Base-by-base conservation (phyloP, 1,140 invertebrate genomes). In the Sarcophaga peregrina region DNA sequence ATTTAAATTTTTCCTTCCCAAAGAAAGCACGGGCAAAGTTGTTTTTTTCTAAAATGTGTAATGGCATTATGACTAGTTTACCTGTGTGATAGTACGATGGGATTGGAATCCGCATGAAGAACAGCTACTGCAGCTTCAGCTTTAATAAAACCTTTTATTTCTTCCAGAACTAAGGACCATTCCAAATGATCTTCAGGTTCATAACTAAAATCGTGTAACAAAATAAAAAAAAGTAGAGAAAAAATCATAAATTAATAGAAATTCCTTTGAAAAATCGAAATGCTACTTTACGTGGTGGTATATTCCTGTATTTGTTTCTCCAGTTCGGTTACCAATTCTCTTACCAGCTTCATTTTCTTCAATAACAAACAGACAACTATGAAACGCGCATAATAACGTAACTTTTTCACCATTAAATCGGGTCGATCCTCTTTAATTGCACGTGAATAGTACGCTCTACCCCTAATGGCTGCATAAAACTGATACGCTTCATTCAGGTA, bases 341-440 rank as follows among this genome's bases (percentile, higher is more conserved):
- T 93, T 68, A 99, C 97, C 84, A 98, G 92, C 91, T 98, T 98
- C 94, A 98, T 97, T 90, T 97, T 97, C 91, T 98, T 98, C 74
- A 98, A 92, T 86, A 99, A 92, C 84, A 99, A 93, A 91, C 97
- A 98, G 15, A 99, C 98, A 45, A 99, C 97, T 87, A 99, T 99
- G 91, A 98, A 99, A 80, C 98, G 93, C 25, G 98, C 98, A 91
- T 98, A 99, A 89, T 98, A 99, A 78, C 98, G 93, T 25, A 99
- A 91, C 91, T 99, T 99, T 91, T 99, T 99, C 73, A 99, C 97
- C 96, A 99, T 98, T 83, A 99, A 91, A 90, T 99, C 98, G 84
- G 96, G 97, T 88, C 96, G 95, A 91, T 98, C 97, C 91, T 98
- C 97, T 90, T 98, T 98, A 81, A 94, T 95, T 0, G 97, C 97